Conservation (phyloP, 2,888 invertebrate genomes). For the Theretra japonica region DNA sequence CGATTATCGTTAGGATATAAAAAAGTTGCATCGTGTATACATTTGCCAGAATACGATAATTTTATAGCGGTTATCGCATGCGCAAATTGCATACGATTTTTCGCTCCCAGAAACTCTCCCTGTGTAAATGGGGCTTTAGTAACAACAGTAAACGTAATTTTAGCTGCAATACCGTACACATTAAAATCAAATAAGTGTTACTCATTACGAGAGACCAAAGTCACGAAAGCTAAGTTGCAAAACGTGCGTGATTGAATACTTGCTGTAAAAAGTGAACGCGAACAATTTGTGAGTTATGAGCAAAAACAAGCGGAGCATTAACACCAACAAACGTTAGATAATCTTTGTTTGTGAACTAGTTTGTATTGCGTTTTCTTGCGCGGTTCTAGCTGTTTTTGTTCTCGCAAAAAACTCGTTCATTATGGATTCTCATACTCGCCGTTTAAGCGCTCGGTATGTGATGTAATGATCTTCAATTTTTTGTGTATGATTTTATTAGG, state of each 20-base stretch:
- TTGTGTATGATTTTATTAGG: neutral
- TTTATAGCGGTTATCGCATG: too few relatives aligned
- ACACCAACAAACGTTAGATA: slow-evolving; percentile 25
- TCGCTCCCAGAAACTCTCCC: too few relatives aligned
- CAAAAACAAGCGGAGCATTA: slow-evolving; percentile 30
- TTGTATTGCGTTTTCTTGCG: slow-evolving; percentile 15
- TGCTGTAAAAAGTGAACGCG: slow-evolving; percentile 31
- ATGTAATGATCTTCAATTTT: neutral
- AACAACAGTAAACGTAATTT: too few relatives aligned
- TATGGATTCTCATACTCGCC: slow-evolving; percentile 10
- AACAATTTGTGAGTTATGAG: slow-evolving; percentile 29
- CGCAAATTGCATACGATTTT: too few relatives aligned
- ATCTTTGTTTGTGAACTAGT: slow-evolving; percentile 30
- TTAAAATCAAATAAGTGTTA: neutral
- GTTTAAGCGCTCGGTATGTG: slow-evolving; percentile 2
- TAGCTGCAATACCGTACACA: neutral
- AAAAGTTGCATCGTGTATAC: too few relatives aligned
- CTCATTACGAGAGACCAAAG: neutral
- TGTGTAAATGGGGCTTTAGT: too few relatives aligned
- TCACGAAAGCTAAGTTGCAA: slow-evolving; percentile 1
- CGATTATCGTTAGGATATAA: too few relatives aligned
- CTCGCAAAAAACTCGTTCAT: slow-evolving; percentile 23
- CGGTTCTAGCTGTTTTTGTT: slow-evolving; percentile 13
- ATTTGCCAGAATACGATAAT: too few relatives aligned
- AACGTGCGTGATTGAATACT: slow-evolving; percentile 32